These are phyloP conservation scores for Temnothorax unifasciatus DNA, from an alignment of 2,888 invertebrate genomes.

Conservation along the genomic window DNA sequence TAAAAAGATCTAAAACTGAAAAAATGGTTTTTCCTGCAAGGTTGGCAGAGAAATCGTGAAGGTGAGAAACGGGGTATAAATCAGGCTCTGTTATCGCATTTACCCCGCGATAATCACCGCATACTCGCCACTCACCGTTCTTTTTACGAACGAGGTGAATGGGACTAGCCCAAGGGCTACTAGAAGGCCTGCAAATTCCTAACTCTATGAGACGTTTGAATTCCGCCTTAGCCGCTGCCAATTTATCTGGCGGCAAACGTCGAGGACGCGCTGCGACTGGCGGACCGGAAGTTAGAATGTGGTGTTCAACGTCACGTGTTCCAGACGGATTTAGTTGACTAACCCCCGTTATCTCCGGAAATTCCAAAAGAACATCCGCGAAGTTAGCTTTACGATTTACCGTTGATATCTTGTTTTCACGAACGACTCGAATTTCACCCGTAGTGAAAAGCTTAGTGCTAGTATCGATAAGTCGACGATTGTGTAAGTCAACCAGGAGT, in stretches of 20 bases:
- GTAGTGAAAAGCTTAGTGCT: too few relatives aligned
- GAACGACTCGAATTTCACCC: too few relatives aligned
- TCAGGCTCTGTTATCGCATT: background rate
- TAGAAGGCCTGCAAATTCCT: background rate
- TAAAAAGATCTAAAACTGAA: background rate
- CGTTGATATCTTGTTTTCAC: too few relatives aligned
- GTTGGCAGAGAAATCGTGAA: background rate
- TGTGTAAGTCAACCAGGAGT: background rate
- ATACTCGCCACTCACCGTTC: background rate
- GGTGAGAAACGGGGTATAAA: background rate
- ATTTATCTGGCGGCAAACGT: background rate
- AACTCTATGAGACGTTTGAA: background rate
- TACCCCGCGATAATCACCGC: background rate
- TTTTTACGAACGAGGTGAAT: background rate
- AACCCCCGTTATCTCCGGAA: too few relatives aligned
- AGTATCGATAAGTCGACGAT: background rate
- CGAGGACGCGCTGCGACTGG: background rate
- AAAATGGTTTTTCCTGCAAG: background rate
- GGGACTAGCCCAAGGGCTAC: background rate
- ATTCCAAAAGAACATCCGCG: too few relatives aligned
- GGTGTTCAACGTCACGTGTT: too few relatives aligned
- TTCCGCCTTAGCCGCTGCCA: background rate
- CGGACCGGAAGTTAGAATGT: background rate
- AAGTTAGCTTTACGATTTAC: too few relatives aligned
- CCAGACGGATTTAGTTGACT: too few relatives aligned